Base-by-base conservation (phyloP, 1,140 invertebrate species). In the Zaprionus inermis region DNA sequence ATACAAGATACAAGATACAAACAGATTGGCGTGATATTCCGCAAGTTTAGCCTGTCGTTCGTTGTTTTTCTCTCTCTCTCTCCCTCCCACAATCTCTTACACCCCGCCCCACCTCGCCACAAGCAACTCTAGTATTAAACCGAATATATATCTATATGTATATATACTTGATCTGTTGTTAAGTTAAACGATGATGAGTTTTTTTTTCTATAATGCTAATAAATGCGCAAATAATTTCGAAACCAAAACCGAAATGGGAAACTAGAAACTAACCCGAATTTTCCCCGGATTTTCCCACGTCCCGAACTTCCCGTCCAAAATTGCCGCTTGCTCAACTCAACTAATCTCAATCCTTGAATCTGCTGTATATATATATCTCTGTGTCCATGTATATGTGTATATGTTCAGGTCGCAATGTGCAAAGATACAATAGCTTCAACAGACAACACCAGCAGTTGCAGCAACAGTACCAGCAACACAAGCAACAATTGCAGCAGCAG, bases 371-470 rank as follows among this genome's bases (percentile, higher is more conserved):
- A 66, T 72, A 41, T 69, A 34, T 22, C 16, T 36, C n/a, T 56
- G 11, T 64, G 11, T 64, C 18, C 34, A 70, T 65, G 54, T 63
- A 56, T 54, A 7, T 44, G 24, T 28, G 4, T 63, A 14, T 76
- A 32, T 77, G 58, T 72, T 16, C 83, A 88, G 84, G 84, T 80
- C 84, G 80, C 49, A 91, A 83, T 83, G 82, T 86, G 36, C 72
- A 71, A 66, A 88, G 83, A 64, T 88, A 84, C 77, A 77, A 73
- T 71, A 76, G 61, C 54, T 57, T 64, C 60, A 68, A 76, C 63
- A 61, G 36, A 30, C 61, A 61, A 51, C 41, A 77, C 70, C 73
- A 77, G 68, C 75, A 74, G 60, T 59, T 71, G 59, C 75, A 74
- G 69, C 66, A 72, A 34, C 63, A 70, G 11, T 34, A 71, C 16